A percentile compares a stretch with the other conserved stretches of the same genome.
Evolutionary conservation across 2,113 vertebrate genomes (phyloP).

Genomic region (Jacana jacana): DNA sequence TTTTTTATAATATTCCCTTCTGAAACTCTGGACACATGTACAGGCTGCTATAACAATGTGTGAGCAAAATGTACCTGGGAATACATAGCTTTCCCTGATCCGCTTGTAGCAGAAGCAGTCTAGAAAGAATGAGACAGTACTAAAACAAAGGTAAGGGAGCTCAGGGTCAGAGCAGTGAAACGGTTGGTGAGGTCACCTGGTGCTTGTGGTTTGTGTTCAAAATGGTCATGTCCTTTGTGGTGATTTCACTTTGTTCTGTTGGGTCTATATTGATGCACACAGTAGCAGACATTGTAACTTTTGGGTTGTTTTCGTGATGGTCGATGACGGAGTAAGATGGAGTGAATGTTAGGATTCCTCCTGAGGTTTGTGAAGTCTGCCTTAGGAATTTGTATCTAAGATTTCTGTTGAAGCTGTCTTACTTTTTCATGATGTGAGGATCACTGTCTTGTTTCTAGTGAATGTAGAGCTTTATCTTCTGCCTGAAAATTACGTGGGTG

Average conservation of each 20-base stretch:
- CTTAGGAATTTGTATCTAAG: neutral
- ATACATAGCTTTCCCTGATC: neutral
- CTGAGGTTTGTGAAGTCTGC: neutral
- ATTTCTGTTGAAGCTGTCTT: neutral
- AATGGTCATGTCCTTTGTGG: neutral
- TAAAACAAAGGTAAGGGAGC: neutral
- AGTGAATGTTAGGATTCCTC: neutral
- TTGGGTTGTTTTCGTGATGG: neutral
- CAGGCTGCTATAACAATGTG: neutral
- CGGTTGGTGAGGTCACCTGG: neutral
- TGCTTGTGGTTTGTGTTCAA: neutral
- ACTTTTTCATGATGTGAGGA: neutral
- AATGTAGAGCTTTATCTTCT: neutral
- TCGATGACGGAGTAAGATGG: neutral
- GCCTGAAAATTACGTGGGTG: neutral
- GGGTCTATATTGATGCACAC: neutral
- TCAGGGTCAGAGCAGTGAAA: neutral
- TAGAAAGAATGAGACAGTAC: neutral
- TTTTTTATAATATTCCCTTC: neutral
- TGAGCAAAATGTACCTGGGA: neutral
- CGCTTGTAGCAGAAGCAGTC: neutral
- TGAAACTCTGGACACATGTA: neutral
- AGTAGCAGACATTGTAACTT: rapidly evolving
- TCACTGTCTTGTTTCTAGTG: neutral
- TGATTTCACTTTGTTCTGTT: neutral